phyloP scores from a whole-genome alignment of 2,113 vertebrate genomes.

The Steatornis caripensis region DNA sequence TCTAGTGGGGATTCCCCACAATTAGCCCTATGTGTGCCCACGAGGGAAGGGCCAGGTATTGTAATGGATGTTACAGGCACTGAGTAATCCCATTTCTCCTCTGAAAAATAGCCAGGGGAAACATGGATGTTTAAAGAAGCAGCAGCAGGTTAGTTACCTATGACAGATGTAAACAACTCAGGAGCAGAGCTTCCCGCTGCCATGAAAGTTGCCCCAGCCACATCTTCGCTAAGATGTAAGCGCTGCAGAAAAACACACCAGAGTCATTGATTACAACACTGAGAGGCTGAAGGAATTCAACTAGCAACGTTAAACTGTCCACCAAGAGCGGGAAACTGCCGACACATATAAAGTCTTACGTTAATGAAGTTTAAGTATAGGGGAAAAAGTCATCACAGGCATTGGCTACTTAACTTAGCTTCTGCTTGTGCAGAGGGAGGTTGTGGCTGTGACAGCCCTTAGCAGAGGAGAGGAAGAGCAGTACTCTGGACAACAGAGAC shows the following conservation, averaged over 20 bases:
- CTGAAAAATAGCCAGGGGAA: background rate
- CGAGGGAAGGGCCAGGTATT: background rate
- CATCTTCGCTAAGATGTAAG: constrained; percentile 93
- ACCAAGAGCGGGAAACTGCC: background rate
- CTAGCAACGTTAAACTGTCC: accelerated
- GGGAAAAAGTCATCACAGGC: background rate
- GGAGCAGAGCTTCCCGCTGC: constrained; percentile 97
- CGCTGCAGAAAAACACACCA: constrained; percentile 74
- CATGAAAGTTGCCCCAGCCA: constrained; percentile 97
- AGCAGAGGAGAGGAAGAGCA: background rate
- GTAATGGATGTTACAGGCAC: accelerated
- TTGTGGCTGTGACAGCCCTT: background rate
- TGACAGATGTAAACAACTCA: constrained; percentile 97
- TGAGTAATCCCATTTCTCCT: background rate
- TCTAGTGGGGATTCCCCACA: background rate
- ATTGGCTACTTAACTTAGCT: background rate
- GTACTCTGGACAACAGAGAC: background rate
- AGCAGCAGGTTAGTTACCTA: constrained; percentile 77
- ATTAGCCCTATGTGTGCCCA: background rate
- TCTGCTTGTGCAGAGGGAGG: background rate
- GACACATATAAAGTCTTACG: background rate
- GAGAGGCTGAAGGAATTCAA: background rate
- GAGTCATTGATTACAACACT: background rate
- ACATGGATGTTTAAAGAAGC: accelerated
- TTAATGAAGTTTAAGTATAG: background rate